A percentile compares a stretch with the other conserved stretches of the same genome.
These are phyloP conservation scores for Noctua pronuba DNA, from an alignment of 2,888 invertebrate species.

Conservation along the genomic window DNA sequence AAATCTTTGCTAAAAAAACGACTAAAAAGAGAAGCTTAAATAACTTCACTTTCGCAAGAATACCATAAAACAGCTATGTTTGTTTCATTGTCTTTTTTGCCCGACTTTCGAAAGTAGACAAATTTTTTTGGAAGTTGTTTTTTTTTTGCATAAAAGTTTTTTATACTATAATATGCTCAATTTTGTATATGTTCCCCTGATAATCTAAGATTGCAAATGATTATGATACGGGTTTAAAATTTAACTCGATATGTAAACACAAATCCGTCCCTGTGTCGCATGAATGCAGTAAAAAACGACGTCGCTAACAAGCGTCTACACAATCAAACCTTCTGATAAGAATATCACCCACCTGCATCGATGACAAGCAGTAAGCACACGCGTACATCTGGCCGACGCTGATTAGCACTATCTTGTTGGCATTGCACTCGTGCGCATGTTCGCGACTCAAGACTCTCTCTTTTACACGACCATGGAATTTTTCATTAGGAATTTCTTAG, in stretches of 20 bases:
- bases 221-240: not conserved
- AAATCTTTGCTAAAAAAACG: too few relatives aligned
- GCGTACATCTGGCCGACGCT: constrained; percentile 25
- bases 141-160: too few relatives aligned
- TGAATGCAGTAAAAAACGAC: constrained; percentile 78
- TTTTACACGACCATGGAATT: not conserved
- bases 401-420: constrained; percentile 6
- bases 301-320: constrained; percentile 67
- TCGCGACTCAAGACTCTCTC: not conserved
- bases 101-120: too few relatives aligned
- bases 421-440: not conserved
- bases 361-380: constrained; percentile 12
- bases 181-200: not conserved
- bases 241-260: not conserved
- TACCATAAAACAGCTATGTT: too few relatives aligned
- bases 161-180: too few relatives aligned
- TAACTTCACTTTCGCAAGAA: too few relatives aligned
- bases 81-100: too few relatives aligned
- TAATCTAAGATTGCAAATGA: not conserved
- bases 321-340: constrained; percentile 62
- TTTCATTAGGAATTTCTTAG: not conserved
- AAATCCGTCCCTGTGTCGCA: constrained; percentile 68
- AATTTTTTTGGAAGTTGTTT: too few relatives aligned
- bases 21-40: too few relatives aligned
- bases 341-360: constrained; percentile 69